phyloP scores from a whole-genome alignment of 2,113 vertebrate species.

The Potamarius usumacintae region DNA sequence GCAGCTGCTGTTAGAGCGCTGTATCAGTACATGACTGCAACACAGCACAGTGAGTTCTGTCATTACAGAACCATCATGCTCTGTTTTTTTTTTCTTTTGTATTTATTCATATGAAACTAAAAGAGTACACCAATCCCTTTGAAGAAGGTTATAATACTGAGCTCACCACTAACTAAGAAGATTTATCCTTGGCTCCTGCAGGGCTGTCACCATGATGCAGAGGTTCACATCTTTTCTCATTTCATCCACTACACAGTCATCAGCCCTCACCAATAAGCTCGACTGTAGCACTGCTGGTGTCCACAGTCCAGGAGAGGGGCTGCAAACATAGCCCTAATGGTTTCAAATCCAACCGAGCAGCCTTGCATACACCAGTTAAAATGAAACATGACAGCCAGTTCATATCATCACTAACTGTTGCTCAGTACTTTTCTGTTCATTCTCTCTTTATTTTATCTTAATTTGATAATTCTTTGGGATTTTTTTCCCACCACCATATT shows the following conservation, averaged over 20 bases:
- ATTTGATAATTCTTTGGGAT: neutral
- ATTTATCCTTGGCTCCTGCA: conserved; percentile 22
- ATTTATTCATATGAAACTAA: conserved; percentile 13
- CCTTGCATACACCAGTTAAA: conserved; percentile 52
- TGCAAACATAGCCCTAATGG: neutral
- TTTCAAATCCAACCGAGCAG: conserved; percentile 60
- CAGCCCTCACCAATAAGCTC: conserved; percentile 43
- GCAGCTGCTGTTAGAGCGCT: conserved; percentile 15
- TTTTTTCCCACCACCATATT: neutral
- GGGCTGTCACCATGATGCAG: conserved; percentile 20
- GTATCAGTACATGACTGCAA: conserved; percentile 13
- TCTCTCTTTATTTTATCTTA: conserved; percentile 46
- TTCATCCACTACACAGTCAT: conserved; percentile 19
- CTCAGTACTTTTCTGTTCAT: conserved; percentile 57
- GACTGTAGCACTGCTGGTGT: conserved; percentile 37
- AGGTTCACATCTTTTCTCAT: neutral
- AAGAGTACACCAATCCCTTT: conserved; percentile 8
- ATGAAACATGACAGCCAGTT: conserved; percentile 62
- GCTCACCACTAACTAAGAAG: neutral
- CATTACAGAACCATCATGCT: conserved; percentile 8
- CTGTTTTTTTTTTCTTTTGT: neutral
- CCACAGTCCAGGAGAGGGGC: conserved; percentile 12
- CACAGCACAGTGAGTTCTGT: conserved; percentile 11
- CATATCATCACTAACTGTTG: conserved; percentile 55
- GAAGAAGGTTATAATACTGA: conserved; percentile 21